phyloP scores from a whole-genome alignment of 2,888 invertebrate genomes.

The Neoascia interrupta region DNA sequence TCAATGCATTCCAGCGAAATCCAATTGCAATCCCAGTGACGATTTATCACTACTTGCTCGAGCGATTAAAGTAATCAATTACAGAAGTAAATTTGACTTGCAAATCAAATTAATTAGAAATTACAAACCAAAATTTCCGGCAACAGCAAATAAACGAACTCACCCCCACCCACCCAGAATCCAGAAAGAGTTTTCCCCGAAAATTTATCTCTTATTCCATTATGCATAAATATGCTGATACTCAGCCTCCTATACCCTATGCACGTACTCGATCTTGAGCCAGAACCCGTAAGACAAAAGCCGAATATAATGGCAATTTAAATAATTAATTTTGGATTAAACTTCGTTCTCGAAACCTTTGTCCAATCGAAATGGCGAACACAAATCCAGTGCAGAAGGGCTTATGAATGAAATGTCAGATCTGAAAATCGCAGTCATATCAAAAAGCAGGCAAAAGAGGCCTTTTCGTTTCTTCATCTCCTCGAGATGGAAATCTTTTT shows the following conservation, averaged over 20 bases:
- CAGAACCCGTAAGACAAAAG: no score
- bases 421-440: constrained; percentile 22
- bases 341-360: constrained; percentile 25
- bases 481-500: constrained; percentile 17
- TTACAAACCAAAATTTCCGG: background rate
- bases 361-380: constrained; percentile 19
- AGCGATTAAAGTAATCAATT: no score
- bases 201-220: no score
- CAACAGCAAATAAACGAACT: constrained; percentile 3
- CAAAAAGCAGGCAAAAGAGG: constrained; percentile 4
- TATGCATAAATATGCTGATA: no score
- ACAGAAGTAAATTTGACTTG: constrained; percentile 10
- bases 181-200: no score
- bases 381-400: constrained; percentile 23
- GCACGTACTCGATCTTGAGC: no score
- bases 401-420: constrained; percentile 49
- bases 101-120: constrained; percentile 6
- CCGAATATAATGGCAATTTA: constrained; percentile 47
- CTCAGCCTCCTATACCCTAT: no score
- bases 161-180: no score
- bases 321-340: constrained; percentile 63
- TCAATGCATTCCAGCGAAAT: no score
- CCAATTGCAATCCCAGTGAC: no score
- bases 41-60: no score
- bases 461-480: no score